Evolutionary conservation across 2,797 vertebrate species (phyloP).

Genomic region (Syndactyla subalaris): DNA sequence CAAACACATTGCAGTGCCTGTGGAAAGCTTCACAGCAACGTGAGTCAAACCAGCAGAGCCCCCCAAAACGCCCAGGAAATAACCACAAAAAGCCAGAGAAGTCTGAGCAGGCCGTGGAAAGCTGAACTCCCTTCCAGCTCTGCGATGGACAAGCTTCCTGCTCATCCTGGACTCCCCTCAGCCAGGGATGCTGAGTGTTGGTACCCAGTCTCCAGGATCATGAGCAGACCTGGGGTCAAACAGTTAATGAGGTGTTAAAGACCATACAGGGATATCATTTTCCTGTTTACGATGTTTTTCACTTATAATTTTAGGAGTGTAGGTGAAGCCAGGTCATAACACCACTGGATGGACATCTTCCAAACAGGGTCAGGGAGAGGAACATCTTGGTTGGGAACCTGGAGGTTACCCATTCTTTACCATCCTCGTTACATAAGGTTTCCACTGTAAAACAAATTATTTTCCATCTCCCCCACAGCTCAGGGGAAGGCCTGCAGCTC

Average conservation of each 20-base stretch:
- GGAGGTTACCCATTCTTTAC: not conserved
- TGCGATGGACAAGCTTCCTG: accelerated
- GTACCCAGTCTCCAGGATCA: not conserved
- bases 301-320: not conserved
- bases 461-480: not conserved
- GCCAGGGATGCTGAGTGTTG: not conserved
- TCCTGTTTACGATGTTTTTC: not conserved
- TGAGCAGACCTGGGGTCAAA: not conserved
- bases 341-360: not conserved
- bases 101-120: not conserved
- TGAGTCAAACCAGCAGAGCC: not conserved
- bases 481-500: not conserved
- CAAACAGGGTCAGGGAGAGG: not conserved
- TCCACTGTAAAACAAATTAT: not conserved
- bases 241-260: not conserved
- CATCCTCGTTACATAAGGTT: not conserved
- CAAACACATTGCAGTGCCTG: not conserved
- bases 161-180: too few relatives aligned
- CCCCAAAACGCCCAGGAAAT: not conserved
- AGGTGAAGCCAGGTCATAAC: accelerated
- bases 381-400: not conserved
- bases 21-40: not conserved
- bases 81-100: not conserved
- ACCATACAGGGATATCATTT: not conserved
- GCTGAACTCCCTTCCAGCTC: not conserved